Evolutionary conservation across 2,113 vertebrate genomes (phyloP), one percentile per base, ranked within the genome.

Genomic region (Microcebus tavaratra): DNA sequence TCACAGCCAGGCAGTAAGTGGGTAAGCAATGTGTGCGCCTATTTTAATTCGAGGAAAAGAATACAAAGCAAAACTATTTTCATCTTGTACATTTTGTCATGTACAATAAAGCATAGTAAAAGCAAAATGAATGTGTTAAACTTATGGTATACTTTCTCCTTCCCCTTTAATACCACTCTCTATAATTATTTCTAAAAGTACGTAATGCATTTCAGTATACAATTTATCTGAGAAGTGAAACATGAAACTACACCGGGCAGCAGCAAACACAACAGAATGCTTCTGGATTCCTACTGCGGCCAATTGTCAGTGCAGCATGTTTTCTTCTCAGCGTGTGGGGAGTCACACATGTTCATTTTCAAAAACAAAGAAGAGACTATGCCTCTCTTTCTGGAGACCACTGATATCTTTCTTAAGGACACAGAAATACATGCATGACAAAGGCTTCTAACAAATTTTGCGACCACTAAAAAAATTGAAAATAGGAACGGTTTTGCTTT

Each of bases 251-350:
- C 25, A 15, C 59, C 45, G 88, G 96, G 72, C 67, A 57, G 81
- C 81, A 95, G 75, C 83, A 90, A 78, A 59, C 75, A 68, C 39
- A 50, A 83, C 97, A 97, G 93, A 96, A 88, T 42, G 96, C 39
- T 82, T 45, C 83, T 31, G 87, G 90, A 42, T 20, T 78, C 97
- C 97, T 84, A 83, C 97, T 89, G 97, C 90, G 98, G 92, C 82
- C 91, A 87, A 88, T 96, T 93, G 92, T 29, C 79, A 97, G 45
- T 7, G 82, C 79, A 39, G 92, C 94, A 87, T 48, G 83, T 72
- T 93, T 82, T 78, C 94, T 63, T 86, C 95, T 81, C 96, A 84
- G 89, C 27, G 73, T 94, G 95, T 87, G 89, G 88, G 92, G 92
- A 90, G 25, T 55, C 95, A 53, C 94, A 97, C 81, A 79, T 94